A percentile compares a stretch with the other conserved stretches of the same genome.
Conservation (phyloP, 1,140 invertebrate genomes). For the Adoxophyes honmai region DNA sequence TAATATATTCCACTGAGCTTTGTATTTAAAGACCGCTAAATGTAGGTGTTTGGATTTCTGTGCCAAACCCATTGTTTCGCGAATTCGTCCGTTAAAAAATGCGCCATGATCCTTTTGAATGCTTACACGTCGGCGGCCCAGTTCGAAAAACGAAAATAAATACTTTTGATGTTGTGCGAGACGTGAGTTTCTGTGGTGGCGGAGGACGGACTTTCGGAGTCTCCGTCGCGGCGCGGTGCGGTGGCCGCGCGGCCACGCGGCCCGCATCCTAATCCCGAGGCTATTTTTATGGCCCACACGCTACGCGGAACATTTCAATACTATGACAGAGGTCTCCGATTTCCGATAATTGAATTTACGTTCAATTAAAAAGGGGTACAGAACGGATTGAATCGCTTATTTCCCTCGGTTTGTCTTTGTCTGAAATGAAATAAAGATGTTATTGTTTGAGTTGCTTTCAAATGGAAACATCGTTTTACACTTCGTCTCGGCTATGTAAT, state of each 20-base stretch:
- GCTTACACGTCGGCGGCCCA: constrained; percentile 53
- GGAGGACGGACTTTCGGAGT: too few relatives aligned
- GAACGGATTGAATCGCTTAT: neutral
- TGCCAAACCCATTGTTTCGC: constrained; percentile 47
- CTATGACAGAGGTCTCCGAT: neutral
- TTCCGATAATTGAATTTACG: neutral
- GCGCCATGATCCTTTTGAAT: constrained; percentile 37
- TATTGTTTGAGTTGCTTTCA: too few relatives aligned
- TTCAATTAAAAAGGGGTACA: neutral
- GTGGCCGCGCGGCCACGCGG: constrained; percentile 25
- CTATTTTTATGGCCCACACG: constrained; percentile 12
- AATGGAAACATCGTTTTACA: too few relatives aligned
- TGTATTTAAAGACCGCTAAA: constrained; percentile 12
- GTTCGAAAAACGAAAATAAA: constrained; percentile 54
- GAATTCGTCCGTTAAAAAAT: constrained; percentile 42
- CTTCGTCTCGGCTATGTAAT: too few relatives aligned
- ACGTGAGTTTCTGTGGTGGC: too few relatives aligned
- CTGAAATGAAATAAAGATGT: too few relatives aligned
- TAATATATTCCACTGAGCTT: neutral
- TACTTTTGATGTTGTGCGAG: constrained; percentile 56
- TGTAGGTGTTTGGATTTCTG: constrained; percentile 35
- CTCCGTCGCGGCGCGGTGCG: constrained; percentile 33
- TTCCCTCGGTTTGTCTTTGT: too few relatives aligned
- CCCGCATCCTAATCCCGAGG: constrained; percentile 2
- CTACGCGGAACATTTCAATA: constrained; percentile 10